A percentile compares a stretch with the other conserved stretches of the same genome.
These are phyloP conservation scores for Tapirus terrestris DNA, from an alignment of 2,113 vertebrate genomes.

Conservation along the genomic window DNA sequence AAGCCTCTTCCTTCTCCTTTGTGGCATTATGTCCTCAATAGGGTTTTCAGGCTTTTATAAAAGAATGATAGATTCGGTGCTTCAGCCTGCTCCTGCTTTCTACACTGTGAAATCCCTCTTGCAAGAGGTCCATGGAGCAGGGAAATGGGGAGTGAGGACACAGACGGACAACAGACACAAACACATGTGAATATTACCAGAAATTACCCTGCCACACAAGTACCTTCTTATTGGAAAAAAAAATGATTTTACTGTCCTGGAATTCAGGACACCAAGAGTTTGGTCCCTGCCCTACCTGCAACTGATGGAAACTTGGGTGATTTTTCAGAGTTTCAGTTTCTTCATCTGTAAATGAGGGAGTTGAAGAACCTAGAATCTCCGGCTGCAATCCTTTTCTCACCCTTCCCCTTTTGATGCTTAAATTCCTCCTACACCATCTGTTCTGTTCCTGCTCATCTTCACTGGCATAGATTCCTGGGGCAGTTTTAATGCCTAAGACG, in stretches of 20 bases:
- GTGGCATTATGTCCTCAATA: neutral
- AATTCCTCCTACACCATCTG: neutral
- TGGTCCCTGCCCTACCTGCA: neutral
- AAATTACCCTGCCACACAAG: slow-evolving; percentile 8
- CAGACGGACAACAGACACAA: neutral
- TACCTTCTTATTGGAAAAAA: neutral
- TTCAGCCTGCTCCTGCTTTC: neutral
- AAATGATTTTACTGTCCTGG: neutral
- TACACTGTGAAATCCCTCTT: neutral
- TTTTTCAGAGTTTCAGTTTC: slow-evolving; percentile 23
- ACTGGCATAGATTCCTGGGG: neutral
- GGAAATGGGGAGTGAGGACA: neutral
- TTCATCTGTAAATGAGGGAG: neutral
- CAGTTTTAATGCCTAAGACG: neutral
- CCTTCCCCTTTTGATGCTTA: neutral
- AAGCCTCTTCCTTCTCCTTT: neutral
- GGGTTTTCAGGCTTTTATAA: neutral
- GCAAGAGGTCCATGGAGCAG: neutral
- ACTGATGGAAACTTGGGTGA: neutral
- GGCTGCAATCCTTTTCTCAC: neutral
- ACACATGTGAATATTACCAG: neutral
- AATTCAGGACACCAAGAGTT: neutral
- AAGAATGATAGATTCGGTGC: neutral
- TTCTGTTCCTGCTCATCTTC: neutral
- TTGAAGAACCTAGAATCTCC: neutral